phyloP scores from a whole-genome alignment of 2,113 vertebrate species.

The Glareola pratincola region DNA sequence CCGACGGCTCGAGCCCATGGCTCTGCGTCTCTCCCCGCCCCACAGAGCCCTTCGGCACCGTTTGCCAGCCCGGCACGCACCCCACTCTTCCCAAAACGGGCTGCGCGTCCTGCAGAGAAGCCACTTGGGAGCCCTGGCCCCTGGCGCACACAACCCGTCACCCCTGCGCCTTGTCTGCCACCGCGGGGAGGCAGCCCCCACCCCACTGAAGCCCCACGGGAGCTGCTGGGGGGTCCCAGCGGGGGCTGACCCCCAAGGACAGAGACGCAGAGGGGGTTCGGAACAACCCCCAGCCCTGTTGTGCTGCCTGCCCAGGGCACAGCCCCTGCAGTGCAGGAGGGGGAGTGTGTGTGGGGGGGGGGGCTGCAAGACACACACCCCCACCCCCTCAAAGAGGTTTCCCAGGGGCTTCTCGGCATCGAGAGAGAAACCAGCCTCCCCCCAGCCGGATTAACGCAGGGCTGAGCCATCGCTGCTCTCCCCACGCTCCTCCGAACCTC shows the following conservation, averaged over 20 bases:
- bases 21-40: not conserved
- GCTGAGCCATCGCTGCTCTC: not conserved
- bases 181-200: not conserved
- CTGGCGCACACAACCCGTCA: fast-evolving
- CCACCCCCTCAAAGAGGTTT: too few relatives aligned
- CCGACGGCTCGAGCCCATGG: fast-evolving
- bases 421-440: not conserved
- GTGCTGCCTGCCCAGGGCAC: not conserved
- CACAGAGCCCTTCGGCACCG: not conserved
- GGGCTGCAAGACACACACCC: not conserved
- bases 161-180: not conserved
- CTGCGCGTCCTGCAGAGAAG: not conserved
- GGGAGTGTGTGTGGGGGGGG: not conserved
- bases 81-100: not conserved
- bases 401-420: not conserved
- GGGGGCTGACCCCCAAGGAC: not conserved
- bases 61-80: not conserved
- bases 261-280: fast-evolving
- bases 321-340: not conserved
- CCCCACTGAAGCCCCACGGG: fast-evolving
- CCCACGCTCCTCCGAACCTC: not conserved
- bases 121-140: not conserved
- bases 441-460: not conserved
- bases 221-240: not conserved
- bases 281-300: not conserved